Evolutionary conservation across 2,797 vertebrate species (phyloP).

Genomic region (Betta splendens): DNA sequence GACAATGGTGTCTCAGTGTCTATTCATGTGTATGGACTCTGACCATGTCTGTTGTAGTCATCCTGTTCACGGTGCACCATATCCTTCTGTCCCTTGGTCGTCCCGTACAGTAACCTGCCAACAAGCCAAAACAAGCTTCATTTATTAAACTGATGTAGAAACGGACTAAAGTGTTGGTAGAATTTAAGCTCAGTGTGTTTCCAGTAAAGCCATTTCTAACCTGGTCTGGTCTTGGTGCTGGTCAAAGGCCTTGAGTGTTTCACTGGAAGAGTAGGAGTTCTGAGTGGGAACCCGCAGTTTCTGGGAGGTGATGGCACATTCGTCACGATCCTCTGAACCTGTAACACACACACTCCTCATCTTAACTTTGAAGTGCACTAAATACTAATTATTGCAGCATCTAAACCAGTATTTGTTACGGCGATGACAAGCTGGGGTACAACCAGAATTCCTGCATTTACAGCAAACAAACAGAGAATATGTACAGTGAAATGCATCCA

Average conservation of each 20-base stretch:
- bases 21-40: slow-evolving; percentile 25
- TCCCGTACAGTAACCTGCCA: slow-evolving; percentile 89
- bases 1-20: background rate
- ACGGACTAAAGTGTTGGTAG: no score
- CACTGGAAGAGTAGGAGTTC: slow-evolving; percentile 98
- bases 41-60: slow-evolving; percentile 91
- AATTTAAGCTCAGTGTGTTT: no score
- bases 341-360: slow-evolving; percentile 11
- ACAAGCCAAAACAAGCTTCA: slow-evolving; percentile 21
- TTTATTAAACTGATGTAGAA: no score
- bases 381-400: no score
- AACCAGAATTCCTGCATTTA: no score
- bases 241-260: slow-evolving; percentile 97
- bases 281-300: slow-evolving; percentile 90
- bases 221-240: slow-evolving; percentile 90
- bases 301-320: slow-evolving; percentile 77
- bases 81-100: slow-evolving; percentile 89
- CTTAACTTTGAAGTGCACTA: no score
- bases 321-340: slow-evolving; percentile 87
- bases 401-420: no score
- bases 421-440: no score
- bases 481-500: no score
- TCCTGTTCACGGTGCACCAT: slow-evolving; percentile 93
- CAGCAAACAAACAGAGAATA: no score
- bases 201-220: slow-evolving; percentile 28